Base-by-base conservation (phyloP, 2,888 invertebrate genomes). In the Acholoe squamosa region DNA sequence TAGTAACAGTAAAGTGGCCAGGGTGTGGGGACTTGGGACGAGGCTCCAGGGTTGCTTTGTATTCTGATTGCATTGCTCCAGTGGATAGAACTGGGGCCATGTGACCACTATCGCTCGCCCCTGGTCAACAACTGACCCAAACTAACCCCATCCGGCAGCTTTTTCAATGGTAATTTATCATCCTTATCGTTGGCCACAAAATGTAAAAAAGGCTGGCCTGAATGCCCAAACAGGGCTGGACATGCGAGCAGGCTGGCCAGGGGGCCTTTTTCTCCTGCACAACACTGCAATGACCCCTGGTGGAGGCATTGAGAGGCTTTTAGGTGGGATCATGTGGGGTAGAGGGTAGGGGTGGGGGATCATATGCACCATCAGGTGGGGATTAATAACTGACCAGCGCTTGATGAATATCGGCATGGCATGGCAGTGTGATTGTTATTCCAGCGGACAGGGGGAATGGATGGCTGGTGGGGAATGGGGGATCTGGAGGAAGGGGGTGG, bases 331-430 rank as follows among this genome's bases (percentile, higher is more conserved):
- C 80, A 25, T 14, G 43, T 28, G 80, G 34, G 80, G 33, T 33
- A 33, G 80, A 33, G 80, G 80, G 1, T 0, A 43, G 19, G 52
- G 56, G 86, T 5, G 43, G 43, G 12, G 56, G 86, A 54, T 86
- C 86, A 86, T 52, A 54, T 86, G 86, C 54, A 31, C 86, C 54
- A 28, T 52, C 86, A 86, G 86, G 86, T 31, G 10, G 25, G 31
- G 86, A 86, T 52, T 52, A 86, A 54, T 54, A 86, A 86, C 86
- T 86, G 86, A 86, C 86, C 86, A 86, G 16, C 86, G n/a, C 54
- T 56, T 86, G 86, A 86, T 86, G 56, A 56, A 86, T 86, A 54
- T 86, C 86, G 25, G 28, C 56, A 54, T 86, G 56, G 54, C 86
- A 86, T 86, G 86, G 52, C 86, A 54, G 16, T 56, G 52, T 52